Evolutionary conservation across 2,888 invertebrate species (phyloP).

Genomic region (Mesorhabditis sp.): DNA sequence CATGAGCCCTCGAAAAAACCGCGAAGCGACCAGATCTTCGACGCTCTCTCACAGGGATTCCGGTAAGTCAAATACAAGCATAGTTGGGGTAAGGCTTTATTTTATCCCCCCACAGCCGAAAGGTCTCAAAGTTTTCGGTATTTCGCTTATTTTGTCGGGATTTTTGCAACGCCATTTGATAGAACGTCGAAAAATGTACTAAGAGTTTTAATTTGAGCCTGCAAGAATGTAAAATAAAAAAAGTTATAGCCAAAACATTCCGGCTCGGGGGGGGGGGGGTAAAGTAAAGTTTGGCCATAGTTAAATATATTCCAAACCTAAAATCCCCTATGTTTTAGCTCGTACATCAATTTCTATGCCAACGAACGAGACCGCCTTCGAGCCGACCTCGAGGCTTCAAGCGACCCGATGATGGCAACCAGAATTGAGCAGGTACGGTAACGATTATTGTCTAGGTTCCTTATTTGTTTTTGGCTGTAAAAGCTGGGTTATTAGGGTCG

Average conservation of each 20-base stretch:
- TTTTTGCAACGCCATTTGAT: too few species aligned
- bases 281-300: too few species aligned
- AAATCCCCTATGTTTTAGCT: neutral
- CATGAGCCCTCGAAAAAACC: neutral
- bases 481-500: neutral
- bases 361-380: neutral
- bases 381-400: neutral
- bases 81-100: too few species aligned
- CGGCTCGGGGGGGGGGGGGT: too few species aligned
- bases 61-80: neutral
- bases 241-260: too few species aligned
- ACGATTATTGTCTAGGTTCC: neutral
- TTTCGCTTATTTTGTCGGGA: too few species aligned
- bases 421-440: neutral
- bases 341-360: neutral
- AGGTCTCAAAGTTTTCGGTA: too few species aligned
- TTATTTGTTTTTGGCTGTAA: neutral
- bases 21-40: slow-evolving; percentile 1
- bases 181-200: too few species aligned
- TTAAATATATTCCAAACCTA: too few species aligned
- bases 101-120: too few species aligned
- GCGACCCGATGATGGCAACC: neutral
- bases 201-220: too few species aligned
- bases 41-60: neutral
- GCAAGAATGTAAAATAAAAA: too few species aligned